Evolutionary conservation across 2,888 invertebrate genomes (phyloP), one percentile per base, ranked within the genome.

Genomic region (Nomada goodeniana): DNA sequence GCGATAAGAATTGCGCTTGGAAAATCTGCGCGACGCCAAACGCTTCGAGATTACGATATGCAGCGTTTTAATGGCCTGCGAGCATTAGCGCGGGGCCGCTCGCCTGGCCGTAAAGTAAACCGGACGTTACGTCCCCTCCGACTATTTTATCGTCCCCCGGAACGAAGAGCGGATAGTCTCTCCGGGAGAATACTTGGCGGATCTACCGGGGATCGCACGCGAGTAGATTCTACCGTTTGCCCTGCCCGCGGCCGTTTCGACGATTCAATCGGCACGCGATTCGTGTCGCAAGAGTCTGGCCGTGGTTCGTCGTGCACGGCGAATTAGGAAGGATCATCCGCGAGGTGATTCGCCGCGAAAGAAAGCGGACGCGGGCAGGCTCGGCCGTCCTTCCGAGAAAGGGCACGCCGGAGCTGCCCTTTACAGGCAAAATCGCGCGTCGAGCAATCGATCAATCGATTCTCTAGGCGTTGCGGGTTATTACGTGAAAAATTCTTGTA

Each of bases 401-500:
- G 81, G 83, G 61, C 64, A 69, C 42, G 77, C 75, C 74, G 80
- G 65, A 72, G 84, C 73, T 77, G 47, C 79, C 80, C 59, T 88
- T 89, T 90, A 90, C 90, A 89, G 90, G 90, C 86, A 87, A 91
- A 90, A 90, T 90, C 89, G 88, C 85, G 86, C 89, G 90, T 86
- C 85, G 86, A 77, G 87, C 89, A 86, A 91, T 90, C 91, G 90
- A 91, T 91, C 91, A 90, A 89, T 91, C 91, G 90, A 77, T 85
- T 87, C 88, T 86, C 90, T 87, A 89, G 90, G 89, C 91, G 91
- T 91, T 91, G 90, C 91, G 84, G 87, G 91, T 91, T 91, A 91
- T 91, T 91, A 91, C 91, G 89, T 87, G 89, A 91, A 91, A 91
- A 91, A 91, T 90, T 88, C 89, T 86, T 89, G 91, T 90, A 89